These are phyloP conservation scores for Eristalis tenax DNA, from an alignment of 2,888 invertebrate species.

Conservation along the genomic window DNA sequence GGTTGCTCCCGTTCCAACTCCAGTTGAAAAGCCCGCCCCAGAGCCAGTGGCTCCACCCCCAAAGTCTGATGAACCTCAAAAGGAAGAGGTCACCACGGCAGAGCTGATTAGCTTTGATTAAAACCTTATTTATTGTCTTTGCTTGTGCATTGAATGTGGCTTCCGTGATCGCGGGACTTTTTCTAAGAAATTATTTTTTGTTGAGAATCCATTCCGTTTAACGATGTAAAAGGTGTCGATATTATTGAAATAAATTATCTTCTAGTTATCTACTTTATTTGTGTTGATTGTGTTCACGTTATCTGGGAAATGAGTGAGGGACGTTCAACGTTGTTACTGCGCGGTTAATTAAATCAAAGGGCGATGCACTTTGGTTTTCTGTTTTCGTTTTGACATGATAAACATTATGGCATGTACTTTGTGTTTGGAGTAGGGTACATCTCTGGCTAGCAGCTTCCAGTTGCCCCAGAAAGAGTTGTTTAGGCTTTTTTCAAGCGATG, in stretches of 20 bases:
- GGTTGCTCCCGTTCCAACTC: constrained; percentile 67
- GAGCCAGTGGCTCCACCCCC: constrained; percentile 76
- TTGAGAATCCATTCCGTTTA: constrained; percentile 57
- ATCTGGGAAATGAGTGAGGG: neutral
- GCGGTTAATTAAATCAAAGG: neutral
- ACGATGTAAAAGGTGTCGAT: constrained; percentile 35
- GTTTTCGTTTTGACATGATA: too few species aligned
- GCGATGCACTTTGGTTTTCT: neutral
- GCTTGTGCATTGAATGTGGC: constrained; percentile 21
- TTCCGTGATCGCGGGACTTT: neutral
- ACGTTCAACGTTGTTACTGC: neutral
- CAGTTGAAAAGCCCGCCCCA: constrained; percentile 64
- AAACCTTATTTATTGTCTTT: constrained; percentile 73
- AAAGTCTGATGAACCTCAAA: constrained; percentile 79
- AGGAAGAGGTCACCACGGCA: constrained; percentile 85
- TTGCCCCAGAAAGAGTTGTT: too few species aligned
- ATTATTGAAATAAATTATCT: constrained; percentile 54
- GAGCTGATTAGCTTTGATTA: constrained; percentile 92
- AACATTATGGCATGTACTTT: too few species aligned
- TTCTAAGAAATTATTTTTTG: constrained; percentile 43
- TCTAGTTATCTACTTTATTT: constrained; percentile 5
- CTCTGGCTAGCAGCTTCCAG: too few species aligned
- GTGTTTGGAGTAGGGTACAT: too few species aligned
- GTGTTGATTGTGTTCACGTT: neutral
- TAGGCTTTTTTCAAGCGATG: too few species aligned